Conservation (phyloP, 2,888 invertebrate species). For the Sesia apiformis region DNA sequence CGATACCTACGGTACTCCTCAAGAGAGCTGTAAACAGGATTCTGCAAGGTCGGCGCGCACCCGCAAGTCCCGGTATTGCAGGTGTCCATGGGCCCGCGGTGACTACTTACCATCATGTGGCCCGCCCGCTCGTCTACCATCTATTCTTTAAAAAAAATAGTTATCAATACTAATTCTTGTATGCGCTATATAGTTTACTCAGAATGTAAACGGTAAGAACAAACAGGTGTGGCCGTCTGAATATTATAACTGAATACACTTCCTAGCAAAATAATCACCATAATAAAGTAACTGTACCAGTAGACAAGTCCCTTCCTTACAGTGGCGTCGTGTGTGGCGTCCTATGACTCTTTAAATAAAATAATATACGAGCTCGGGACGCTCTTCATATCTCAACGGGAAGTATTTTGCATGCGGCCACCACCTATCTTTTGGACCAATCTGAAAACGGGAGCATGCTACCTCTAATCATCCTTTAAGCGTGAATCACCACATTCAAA, state of each 20-base stretch:
- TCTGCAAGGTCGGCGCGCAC: no score
- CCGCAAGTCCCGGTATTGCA: no score
- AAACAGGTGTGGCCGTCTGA: background rate
- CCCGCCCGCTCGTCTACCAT: no score
- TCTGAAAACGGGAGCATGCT: conserved; percentile 55
- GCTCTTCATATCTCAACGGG: conserved; percentile 68
- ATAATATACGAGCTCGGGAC: conserved; percentile 55
- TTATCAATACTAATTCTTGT: no score
- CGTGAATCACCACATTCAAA: conserved; percentile 1
- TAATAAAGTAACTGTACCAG: background rate
- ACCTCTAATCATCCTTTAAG: conserved; percentile 17
- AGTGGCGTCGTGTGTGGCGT: conserved; percentile 63
- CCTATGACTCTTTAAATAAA: conserved; percentile 55
- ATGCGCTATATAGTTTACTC: no score
- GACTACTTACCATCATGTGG: no score
- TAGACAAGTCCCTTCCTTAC: conserved; percentile 8
- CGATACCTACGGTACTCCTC: no score
- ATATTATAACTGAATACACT: background rate
- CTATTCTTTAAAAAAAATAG: no score
- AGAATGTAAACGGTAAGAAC: no score
- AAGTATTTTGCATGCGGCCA: conserved; percentile 68
- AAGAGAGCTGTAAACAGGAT: no score
- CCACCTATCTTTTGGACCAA: conserved; percentile 65
- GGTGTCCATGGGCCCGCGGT: no score
- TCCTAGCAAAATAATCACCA: background rate